Base-by-base conservation (phyloP, 1,140 invertebrate species). In the Ylistrum balloti region DNA sequence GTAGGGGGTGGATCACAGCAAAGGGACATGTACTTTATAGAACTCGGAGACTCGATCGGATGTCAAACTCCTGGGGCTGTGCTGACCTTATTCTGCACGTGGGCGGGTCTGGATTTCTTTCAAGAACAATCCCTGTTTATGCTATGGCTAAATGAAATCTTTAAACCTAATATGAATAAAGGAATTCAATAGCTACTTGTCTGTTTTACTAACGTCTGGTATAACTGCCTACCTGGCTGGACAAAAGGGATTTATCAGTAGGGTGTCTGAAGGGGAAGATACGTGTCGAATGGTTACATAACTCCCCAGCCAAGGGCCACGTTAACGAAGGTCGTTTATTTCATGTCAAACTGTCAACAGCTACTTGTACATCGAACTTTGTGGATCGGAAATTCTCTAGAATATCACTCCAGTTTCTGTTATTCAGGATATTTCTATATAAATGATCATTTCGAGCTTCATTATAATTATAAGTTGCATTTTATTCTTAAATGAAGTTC, bases 331-430 rank as follows among this genome's bases (percentile, higher is more conserved):
- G 22, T 28, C 28, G n/a, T 9, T 22, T 74, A 74, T 74, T 9
- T 74, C 56, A 74, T 28, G 56, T 74, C 17, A 28, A 74, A 74
- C 56, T 74, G n/a, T 74, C 56, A 74, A 74, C 56, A n/a, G n/a
- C 5, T 28, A 28, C 56, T 74, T 5, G 22, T 5, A n/a, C 56
- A n/a, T n/a, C n/a, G n/a, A n/a, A n/a, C n/a, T n/a, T n/a, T n/a
- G n/a, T n/a, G n/a, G n/a, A n/a, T n/a, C n/a, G n/a, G n/a, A n/a
- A n/a, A n/a, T n/a, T n/a, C n/a, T n/a, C n/a, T n/a, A n/a, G n/a
- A n/a, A n/a, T n/a, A n/a, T n/a, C n/a, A n/a, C n/a, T n/a, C n/a
- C n/a, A n/a, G n/a, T n/a, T n/a, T n/a, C n/a, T n/a, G n/a, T n/a
- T n/a, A n/a, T n/a, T n/a, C n/a, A n/a, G n/a, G n/a, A n/a, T n/a